phyloP scores from a whole-genome alignment of 2,113 vertebrate species.

The Dicrurus megarhynchus region DNA sequence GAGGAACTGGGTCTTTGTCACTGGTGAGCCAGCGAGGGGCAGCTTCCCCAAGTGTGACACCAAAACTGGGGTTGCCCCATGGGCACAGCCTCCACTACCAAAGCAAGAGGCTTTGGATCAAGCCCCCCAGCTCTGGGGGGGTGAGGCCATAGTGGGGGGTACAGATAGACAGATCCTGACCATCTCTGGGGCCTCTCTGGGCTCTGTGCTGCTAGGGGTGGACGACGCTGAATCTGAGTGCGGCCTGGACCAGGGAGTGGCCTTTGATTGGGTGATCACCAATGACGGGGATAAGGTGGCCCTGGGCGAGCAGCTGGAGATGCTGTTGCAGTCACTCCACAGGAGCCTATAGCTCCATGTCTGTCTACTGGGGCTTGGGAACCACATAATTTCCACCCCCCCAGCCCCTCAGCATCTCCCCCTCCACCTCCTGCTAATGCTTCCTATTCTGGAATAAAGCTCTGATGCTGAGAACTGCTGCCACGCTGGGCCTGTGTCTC shows the following conservation, averaged over 20 bases:
- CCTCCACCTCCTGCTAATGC: not conserved
- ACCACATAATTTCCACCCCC: rapidly evolving
- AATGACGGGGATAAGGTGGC: constrained; percentile 72
- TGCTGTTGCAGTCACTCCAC: constrained; percentile 61
- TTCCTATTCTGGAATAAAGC: not conserved
- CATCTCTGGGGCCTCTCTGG: not conserved
- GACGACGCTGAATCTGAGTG: constrained; percentile 91
- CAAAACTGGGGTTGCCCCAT: not conserved
- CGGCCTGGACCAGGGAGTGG: constrained; percentile 80
- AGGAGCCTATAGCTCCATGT: not conserved
- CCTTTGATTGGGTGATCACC: constrained; percentile 82
- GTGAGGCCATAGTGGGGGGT: not conserved
- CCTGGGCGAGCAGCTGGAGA: constrained; percentile 76
- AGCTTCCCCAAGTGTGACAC: rapidly evolving
- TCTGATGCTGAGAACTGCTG: rapidly evolving
- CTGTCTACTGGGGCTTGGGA: not conserved
- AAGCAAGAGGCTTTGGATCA: not conserved
- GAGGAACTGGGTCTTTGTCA: constrained; percentile 83
- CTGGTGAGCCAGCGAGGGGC: constrained; percentile 64
- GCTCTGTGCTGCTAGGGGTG: constrained; percentile 26
- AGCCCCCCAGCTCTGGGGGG: not conserved
- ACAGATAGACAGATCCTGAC: not conserved
- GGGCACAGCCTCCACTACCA: rapidly evolving
- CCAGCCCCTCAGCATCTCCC: not conserved
- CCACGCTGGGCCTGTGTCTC: not conserved